Conservation (phyloP, 92 coral and sea anemone genomes). For the Umimayanthus kanabou region DNA sequence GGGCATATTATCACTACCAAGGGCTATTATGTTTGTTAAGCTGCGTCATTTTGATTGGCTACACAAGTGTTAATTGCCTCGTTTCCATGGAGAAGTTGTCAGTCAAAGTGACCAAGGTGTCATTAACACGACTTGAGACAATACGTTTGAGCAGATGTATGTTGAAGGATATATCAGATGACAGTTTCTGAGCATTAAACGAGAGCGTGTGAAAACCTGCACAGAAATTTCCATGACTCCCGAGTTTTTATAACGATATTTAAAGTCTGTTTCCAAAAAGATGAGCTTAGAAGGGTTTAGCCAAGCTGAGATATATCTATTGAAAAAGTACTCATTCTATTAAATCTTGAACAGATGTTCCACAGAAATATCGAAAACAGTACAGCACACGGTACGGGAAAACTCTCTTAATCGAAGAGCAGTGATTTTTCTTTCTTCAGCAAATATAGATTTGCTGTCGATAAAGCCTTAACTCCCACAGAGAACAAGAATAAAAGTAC, state of each 20-base stretch:
- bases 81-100: slow-evolving; percentile 80
- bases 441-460: slow-evolving; percentile 60
- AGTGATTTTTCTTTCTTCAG: slow-evolving; percentile 43
- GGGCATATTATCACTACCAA: slow-evolving; percentile 90
- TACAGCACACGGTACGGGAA: slow-evolving; percentile 39
- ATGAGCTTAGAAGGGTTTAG: slow-evolving; percentile 46
- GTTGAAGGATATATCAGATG: slow-evolving; percentile 77
- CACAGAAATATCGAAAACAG: slow-evolving; percentile 54
- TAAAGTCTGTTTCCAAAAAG: slow-evolving; percentile 48
- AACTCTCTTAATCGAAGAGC: slow-evolving; percentile 34
- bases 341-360: slow-evolving; percentile 73
- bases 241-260: slow-evolving; percentile 45
- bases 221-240: slow-evolving; percentile 57
- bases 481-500: slow-evolving; percentile 35
- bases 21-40: slow-evolving; percentile 91
- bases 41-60: slow-evolving; percentile 90
- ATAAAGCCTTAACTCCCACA: slow-evolving; percentile 51
- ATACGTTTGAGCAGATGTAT: slow-evolving; percentile 77
- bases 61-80: slow-evolving; percentile 80
- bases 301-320: slow-evolving; percentile 2
- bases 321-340: slow-evolving; percentile 57
- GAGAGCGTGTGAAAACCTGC: slow-evolving; percentile 67
- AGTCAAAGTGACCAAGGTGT: slow-evolving; percentile 77
- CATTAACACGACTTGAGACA: slow-evolving; percentile 79
- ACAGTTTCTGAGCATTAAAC: slow-evolving; percentile 65